Evolutionary conservation across 2,797 vertebrate species (phyloP), one percentile per base, ranked within the genome.

Genomic region (Sebastes minor): DNA sequence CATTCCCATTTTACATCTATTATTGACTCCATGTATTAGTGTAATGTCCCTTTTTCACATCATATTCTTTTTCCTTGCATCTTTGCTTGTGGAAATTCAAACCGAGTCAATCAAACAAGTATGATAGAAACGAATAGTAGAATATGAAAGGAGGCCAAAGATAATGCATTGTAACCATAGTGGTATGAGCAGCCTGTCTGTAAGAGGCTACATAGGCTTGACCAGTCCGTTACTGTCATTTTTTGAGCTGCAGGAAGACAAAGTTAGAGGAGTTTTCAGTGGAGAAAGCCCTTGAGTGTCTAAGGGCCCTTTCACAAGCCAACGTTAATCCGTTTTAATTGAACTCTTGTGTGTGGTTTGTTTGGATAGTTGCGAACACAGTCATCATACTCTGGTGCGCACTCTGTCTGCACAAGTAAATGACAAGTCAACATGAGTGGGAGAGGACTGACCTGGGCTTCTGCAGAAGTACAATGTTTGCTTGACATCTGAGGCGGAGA

Each of bases 71-170:
- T 80, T 69, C 32, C 30, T 27, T 71, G 69, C 57, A 72, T 82
- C 71, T 89, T 76, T 85, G 72, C 25, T 75, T 66, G 57, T 78
- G 67, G 66, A 87, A 83, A 85, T 88, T 77, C 46, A 78, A 76
- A 79, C 16, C 49, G 5, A 71, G 90, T 85, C 81, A 92, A 74
- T 62, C 30, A 67, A 83, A 78, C 12, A 63, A 16, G 12, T 12
- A 22, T 25, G 23, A 65, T 35, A 11, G 11, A 38, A 64, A 64
- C 0, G 1, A 25, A 38, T 2, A 22, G 59, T 6, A 46, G 10
- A 9, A 60, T 33, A n/a, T 55, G 22, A 82, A 74, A 66, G 14
- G 6, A 72, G 57, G 8, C 11, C 8, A 63, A 33, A 68, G 30
- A 30, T 76, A 25, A 38, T 22, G 20, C 33, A 52, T 33, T n/a